These are phyloP conservation scores for Prunella strophiata DNA, from an alignment of 2,797 vertebrate genomes.

Conservation along the genomic window DNA sequence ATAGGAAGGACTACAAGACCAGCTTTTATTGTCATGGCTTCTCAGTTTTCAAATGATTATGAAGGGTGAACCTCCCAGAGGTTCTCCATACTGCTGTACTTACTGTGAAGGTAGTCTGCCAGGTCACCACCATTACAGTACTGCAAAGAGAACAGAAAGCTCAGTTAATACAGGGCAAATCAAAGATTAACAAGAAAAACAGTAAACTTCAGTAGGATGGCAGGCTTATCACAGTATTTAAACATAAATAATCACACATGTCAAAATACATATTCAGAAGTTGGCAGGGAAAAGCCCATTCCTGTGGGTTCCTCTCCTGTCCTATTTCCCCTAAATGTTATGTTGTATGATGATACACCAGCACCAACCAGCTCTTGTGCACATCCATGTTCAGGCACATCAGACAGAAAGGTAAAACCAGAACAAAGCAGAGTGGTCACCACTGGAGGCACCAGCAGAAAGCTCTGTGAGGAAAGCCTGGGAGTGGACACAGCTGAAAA, in stretches of 20 bases:
- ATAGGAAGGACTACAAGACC: not conserved
- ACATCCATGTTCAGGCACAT: not conserved
- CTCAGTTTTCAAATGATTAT: not conserved
- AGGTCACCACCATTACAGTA: slow-evolving; percentile 99
- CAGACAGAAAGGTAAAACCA: not conserved
- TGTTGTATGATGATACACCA: not conserved
- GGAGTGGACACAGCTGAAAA: not conserved
- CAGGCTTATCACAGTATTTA: not conserved
- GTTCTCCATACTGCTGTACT: slow-evolving; percentile 69
- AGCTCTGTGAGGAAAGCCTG: not conserved
- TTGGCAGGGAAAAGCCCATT: not conserved
- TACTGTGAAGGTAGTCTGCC: slow-evolving; percentile 96
- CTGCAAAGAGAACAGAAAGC: slow-evolving; percentile 74
- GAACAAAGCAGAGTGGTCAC: not conserved
- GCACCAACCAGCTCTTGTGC: not conserved
- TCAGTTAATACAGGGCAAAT: not conserved
- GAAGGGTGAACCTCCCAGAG: not conserved
- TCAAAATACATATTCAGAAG: not conserved
- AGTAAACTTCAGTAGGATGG: not conserved
- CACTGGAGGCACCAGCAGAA: not conserved
- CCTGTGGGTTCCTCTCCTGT: not conserved
- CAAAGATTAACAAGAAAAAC: not conserved
- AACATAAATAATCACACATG: not conserved
- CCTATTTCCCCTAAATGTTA: not conserved
- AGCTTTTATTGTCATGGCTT: not conserved